phyloP scores from a whole-genome alignment of 53 echinoderm and acorn worm genomes.

The Holothuria leucospilota region DNA sequence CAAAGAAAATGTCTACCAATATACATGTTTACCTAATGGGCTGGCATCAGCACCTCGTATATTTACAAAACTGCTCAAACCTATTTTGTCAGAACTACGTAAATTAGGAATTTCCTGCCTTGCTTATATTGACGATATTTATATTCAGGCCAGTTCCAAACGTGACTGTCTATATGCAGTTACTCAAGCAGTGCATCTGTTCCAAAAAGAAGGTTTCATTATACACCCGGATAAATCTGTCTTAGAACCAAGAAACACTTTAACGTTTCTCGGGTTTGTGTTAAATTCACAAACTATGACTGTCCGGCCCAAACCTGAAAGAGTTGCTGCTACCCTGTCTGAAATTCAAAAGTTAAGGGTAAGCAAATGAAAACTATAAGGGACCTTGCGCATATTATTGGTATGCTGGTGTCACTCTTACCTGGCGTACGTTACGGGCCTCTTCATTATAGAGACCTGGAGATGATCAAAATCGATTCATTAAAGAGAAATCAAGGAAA shows the following conservation, averaged over 20 bases:
- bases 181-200: not conserved
- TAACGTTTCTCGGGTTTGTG: not conserved
- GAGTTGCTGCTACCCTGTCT: too few relatives aligned
- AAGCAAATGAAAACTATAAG: not conserved
- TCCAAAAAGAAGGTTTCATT: too few relatives aligned
- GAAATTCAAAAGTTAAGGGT: too few relatives aligned
- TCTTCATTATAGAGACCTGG: too few relatives aligned
- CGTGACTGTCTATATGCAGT: slow-evolving; percentile 1
- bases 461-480: not conserved
- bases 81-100: slow-evolving; percentile 11
- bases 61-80: too few relatives aligned
- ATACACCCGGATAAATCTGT: too few relatives aligned
- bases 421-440: slow-evolving; percentile 8
- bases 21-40: too few relatives aligned
- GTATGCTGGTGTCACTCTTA: slow-evolving; percentile 1
- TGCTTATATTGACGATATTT: too few relatives aligned
- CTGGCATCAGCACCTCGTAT: too few relatives aligned
- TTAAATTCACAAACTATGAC: not conserved
- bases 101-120: not conserved
- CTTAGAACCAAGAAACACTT: not conserved
- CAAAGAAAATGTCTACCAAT: too few relatives aligned
- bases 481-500: not conserved
- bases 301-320: too few relatives aligned
- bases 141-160: not conserved
- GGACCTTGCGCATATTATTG: not conserved